A percentile compares a stretch with the other conserved stretches of the same genome.
phyloP scores from a whole-genome alignment of 2,888 invertebrate genomes.

The Zelleria hepariella region DNA sequence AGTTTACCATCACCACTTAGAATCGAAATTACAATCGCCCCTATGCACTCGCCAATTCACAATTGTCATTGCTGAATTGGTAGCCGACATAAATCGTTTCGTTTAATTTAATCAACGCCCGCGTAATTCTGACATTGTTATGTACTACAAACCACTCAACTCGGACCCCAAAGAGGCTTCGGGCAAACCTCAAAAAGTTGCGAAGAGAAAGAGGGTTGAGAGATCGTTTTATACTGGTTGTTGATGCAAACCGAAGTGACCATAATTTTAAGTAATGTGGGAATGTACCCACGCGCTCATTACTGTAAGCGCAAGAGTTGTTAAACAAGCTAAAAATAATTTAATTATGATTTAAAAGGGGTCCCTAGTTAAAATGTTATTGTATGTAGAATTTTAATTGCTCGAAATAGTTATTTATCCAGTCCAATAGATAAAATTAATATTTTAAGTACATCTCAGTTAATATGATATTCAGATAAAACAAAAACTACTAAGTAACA shows the following conservation, averaged over 20 bases:
- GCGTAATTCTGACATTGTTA: constrained; percentile 40
- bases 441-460: not conserved
- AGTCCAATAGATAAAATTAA: too few relatives aligned
- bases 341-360: constrained; percentile 12
- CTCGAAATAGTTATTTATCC: not conserved
- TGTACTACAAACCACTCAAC: constrained; percentile 30
- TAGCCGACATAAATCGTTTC: constrained; percentile 57
- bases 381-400: not conserved
- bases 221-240: constrained; percentile 22
- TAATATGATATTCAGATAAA: not conserved
- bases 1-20: not conserved
- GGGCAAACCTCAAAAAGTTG: not conserved
- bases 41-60: constrained; percentile 55
- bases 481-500: not conserved
- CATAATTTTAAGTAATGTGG: constrained; percentile 52
- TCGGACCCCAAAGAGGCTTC: constrained; percentile 26
- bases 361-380: not conserved
- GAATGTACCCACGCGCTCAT: constrained; percentile 33
- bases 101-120: constrained; percentile 69
- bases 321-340: constrained; percentile 34
- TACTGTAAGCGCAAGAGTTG: constrained; percentile 26
- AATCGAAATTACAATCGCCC: constrained; percentile 25
- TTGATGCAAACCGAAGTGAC: constrained; percentile 20
- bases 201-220: not conserved
- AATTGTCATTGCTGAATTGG: constrained; percentile 62